Base-by-base conservation (phyloP, 2,888 invertebrate genomes). In the Oligia fasciuncula region DNA sequence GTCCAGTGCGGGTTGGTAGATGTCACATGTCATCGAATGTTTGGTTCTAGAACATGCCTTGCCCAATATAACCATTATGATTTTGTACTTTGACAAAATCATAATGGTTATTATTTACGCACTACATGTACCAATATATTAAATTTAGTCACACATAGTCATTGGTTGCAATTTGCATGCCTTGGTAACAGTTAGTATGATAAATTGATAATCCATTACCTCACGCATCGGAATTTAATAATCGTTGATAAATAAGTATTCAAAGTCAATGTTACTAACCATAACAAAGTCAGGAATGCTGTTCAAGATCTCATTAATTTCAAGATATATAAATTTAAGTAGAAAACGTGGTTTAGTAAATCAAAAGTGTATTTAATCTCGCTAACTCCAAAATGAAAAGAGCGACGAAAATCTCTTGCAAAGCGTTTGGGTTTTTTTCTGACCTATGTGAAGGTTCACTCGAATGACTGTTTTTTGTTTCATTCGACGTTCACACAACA, bases 231-330 rank as follows among this genome's bases (percentile, higher is more conserved):
- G 43, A 81, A 81, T 68, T 40, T 54, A 40, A 35, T 73, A 65
- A 49, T n/a, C 23, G 14, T n/a, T 51, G n/a, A 40, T 62, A 66
- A 60, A 68, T 57, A 57, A 49, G 63, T 17, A 51, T 62, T 73
- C 68, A 68, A 51, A 46, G 69, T 67, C 81, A 80, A 60, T 80
- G 43, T 19, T 62, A 35, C 54, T 17, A 65, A 54, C n/a, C 49
- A 62, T 29, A 9, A 43, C 17, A n/a, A 62, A 62, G 43, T 43
- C 6, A 51, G 35, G 70, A n/a, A 68, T 80, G 29, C 19, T 23
- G 29, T 29, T 80, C 8, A 43, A 40, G 40, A 40, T 40, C 23
- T 79, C 8, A 67, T 79, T 68, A 5, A 60, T 35, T 4, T 66
- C 40, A 40, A 40, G 5, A 40, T 40, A 40, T 40, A 35, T 35